Evolutionary conservation across 2,888 invertebrate species (phyloP).

Genomic region (Vanessa cardui): DNA sequence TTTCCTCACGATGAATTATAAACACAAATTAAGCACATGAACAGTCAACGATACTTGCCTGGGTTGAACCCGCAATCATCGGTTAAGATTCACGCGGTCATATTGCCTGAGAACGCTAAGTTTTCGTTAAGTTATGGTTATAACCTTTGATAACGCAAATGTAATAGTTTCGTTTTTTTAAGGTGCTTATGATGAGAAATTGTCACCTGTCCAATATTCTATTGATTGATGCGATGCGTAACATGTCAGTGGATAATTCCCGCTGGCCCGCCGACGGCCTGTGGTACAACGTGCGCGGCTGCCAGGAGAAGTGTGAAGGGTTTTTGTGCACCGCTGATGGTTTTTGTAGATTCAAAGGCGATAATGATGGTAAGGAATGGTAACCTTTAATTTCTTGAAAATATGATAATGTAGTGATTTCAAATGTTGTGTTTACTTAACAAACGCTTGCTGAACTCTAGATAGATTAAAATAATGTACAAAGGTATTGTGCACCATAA

Average conservation of each 20-base stretch:
- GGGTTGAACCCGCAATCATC: no score
- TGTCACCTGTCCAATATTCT: constrained; percentile 85
- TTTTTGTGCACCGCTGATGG: constrained; percentile 89
- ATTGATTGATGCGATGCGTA: constrained; percentile 75
- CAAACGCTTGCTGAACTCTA: no score
- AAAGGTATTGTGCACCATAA: no score
- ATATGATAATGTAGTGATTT: neutral
- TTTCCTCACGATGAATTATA: no score
- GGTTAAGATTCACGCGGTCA: no score
- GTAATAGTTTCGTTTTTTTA: neutral
- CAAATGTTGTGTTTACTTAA: no score
- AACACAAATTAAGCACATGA: no score
- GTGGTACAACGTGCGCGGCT: constrained; percentile 67
- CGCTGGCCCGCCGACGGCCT: constrained; percentile 68
- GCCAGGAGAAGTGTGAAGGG: constrained; percentile 81
- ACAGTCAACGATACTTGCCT: no score
- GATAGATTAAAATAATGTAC: no score
- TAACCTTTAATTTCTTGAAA: neutral
- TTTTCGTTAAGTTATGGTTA: no score
- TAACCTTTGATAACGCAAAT: neutral
- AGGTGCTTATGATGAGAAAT: constrained; percentile 89
- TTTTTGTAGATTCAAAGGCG: constrained; percentile 70
- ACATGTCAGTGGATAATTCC: constrained; percentile 71
- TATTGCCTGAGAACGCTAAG: no score
- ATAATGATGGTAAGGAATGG: constrained; percentile 53